phyloP scores from a whole-genome alignment of 2,888 invertebrate genomes.

The Anaspis maculata region DNA sequence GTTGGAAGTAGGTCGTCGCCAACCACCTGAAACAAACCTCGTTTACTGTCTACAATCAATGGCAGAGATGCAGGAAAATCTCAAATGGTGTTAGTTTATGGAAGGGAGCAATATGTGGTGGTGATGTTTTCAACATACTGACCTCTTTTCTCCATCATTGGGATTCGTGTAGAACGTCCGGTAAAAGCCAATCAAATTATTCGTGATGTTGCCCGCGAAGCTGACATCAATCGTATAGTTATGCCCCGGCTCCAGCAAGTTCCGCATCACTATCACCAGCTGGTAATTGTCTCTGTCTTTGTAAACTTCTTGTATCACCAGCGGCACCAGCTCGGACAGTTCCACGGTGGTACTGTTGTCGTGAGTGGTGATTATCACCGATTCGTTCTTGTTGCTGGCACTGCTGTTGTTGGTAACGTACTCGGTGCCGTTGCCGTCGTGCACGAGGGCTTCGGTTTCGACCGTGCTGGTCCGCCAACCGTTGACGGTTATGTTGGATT shows the following conservation, averaged over 20 bases:
- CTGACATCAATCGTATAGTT: constrained; percentile 51
- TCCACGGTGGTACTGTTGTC: constrained; percentile 7
- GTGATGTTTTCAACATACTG: too few species aligned
- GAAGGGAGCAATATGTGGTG: too few species aligned
- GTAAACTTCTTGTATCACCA: constrained; percentile 30
- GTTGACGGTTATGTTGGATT: constrained; percentile 26
- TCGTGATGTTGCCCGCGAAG: constrained; percentile 49
- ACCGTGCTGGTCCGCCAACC: constrained; percentile 14
- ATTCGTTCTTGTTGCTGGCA: too few species aligned
- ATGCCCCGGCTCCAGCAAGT: constrained; percentile 41
- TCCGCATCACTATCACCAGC: constrained; percentile 36
- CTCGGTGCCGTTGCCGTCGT: constrained; percentile 7
- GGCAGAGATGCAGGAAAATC: neutral
- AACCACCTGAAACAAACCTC: constrained; percentile 45
- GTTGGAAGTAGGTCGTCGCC: constrained; percentile 58
- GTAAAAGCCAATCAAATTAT: constrained; percentile 59
- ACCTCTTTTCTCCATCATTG: too few species aligned
- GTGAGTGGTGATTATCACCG: constrained; percentile 7
- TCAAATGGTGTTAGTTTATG: neutral
- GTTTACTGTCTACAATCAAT: constrained; percentile 1
- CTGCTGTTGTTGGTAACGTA: constrained; percentile 6
- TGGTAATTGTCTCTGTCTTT: constrained; percentile 38
- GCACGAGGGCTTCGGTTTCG: constrained; percentile 9
- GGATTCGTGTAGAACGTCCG: constrained; percentile 51
- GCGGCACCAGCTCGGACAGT: constrained; percentile 6